Percentiles rank a stretch among this genome's conserved stretches.
These are phyloP conservation scores for Spea hammondii DNA, from an alignment of 2,797 vertebrate genomes.

Conservation along the genomic window DNA sequence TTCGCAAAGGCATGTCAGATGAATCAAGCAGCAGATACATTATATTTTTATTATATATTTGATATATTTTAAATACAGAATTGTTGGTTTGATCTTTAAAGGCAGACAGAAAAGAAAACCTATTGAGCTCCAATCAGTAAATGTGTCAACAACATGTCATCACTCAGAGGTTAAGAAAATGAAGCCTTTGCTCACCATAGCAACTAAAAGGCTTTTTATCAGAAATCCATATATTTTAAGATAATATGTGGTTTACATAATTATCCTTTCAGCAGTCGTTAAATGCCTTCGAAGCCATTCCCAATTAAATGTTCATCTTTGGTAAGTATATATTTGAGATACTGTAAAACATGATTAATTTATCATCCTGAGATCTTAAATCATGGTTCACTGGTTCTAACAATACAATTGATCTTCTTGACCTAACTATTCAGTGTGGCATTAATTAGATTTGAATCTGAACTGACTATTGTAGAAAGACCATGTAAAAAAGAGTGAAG, in stretches of 20 bases:
- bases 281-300: constrained; percentile 53
- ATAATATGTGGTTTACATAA: constrained; percentile 53
- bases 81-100: constrained; percentile 52
- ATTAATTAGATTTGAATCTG: constrained; percentile 52
- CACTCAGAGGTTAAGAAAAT: constrained; percentile 53
- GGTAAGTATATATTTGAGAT: constrained; percentile 53
- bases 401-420: constrained; percentile 52
- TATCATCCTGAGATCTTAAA: constrained; percentile 52
- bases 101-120: constrained; percentile 45
- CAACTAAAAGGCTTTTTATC: constrained; percentile 54
- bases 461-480: constrained; percentile 38
- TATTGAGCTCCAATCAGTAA: constrained; percentile 52
- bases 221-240: constrained; percentile 54
- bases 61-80: constrained; percentile 52
- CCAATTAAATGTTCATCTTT: constrained; percentile 53
- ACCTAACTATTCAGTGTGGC: constrained; percentile 48
- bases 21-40: constrained; percentile 35
- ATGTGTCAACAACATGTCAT: constrained; percentile 54
- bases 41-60: constrained; percentile 49
- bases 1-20: constrained; percentile 35
- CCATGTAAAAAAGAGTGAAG: constrained; percentile 15
- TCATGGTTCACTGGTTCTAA: constrained; percentile 51
- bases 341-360: constrained; percentile 54
- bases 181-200: constrained; percentile 53
- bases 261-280: constrained; percentile 54